Evolutionary conservation across 2,113 vertebrate species (phyloP).

Genomic region (Sakesphorus luctuosus): DNA sequence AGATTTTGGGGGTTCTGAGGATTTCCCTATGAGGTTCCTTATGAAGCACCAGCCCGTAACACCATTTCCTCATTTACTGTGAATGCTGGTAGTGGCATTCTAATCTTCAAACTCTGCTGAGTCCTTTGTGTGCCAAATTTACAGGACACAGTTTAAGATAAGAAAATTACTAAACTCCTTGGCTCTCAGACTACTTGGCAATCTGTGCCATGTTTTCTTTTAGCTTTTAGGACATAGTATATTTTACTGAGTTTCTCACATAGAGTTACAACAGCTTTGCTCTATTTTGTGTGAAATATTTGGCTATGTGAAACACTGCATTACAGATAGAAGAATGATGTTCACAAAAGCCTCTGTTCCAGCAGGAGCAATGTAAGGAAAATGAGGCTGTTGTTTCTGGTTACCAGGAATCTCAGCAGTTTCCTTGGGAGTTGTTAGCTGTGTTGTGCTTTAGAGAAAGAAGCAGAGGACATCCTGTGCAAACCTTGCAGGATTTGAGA

Average conservation of each 20-base stretch:
- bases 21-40: not conserved
- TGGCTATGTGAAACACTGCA: not conserved
- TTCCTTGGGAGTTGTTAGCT: not conserved
- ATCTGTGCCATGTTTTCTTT: not conserved
- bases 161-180: not conserved
- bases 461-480: not conserved
- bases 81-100: not conserved
- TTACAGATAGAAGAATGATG: not conserved
- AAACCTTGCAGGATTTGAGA: not conserved
- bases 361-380: not conserved
- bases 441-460: not conserved
- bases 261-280: not conserved
- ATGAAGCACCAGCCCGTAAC: not conserved
- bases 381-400: not conserved
- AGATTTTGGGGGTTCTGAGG: not conserved
- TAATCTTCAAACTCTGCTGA: not conserved
- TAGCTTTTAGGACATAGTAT: not conserved
- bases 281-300: not conserved
- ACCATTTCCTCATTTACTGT: not conserved
- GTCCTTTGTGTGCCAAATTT: not conserved
- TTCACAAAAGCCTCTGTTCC: not conserved
- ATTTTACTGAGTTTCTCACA: not conserved
- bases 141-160: not conserved
- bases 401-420: not conserved
- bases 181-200: not conserved